These are phyloP conservation scores for Rhagoletis pomonella DNA, from an alignment of 1,140 invertebrate genomes.

Conservation along the genomic window DNA sequence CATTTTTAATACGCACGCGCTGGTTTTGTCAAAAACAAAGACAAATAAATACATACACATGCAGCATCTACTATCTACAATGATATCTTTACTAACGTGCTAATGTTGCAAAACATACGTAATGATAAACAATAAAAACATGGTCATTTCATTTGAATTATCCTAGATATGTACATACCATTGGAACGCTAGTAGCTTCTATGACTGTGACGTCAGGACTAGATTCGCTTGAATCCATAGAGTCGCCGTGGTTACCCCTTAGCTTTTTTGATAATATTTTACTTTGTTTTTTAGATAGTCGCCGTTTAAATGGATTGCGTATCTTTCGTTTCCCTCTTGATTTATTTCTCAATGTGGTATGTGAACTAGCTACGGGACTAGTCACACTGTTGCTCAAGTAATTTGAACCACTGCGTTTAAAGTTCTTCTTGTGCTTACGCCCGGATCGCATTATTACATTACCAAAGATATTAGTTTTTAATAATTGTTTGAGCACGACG, in stretches of 20 bases:
- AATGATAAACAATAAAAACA: not conserved
- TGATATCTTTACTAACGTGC: too few relatives aligned
- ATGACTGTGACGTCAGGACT: too few relatives aligned
- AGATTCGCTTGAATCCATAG: too few relatives aligned
- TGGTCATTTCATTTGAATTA: not conserved
- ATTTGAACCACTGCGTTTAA: not conserved
- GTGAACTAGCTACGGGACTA: not conserved
- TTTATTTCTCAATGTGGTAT: not conserved
- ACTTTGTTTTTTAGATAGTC: too few relatives aligned
- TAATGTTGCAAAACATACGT: not conserved
- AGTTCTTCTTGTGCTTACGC: not conserved
- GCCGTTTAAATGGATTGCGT: too few relatives aligned
- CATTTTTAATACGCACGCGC: conserved; percentile 6
- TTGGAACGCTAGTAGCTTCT: not conserved
- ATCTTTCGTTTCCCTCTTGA: not conserved
- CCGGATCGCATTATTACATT: not conserved
- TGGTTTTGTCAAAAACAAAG: not conserved
- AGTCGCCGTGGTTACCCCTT: too few relatives aligned
- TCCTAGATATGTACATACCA: not conserved
- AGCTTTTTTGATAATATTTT: too few relatives aligned
- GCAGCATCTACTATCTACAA: too few relatives aligned
- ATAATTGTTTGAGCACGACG: not conserved
- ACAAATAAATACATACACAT: too few relatives aligned
- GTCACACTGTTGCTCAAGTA: not conserved
- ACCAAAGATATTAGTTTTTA: not conserved